Evolutionary conservation across 64 coral and sea anemone genomes (phyloP).

Genomic region (Montipora cactus): DNA sequence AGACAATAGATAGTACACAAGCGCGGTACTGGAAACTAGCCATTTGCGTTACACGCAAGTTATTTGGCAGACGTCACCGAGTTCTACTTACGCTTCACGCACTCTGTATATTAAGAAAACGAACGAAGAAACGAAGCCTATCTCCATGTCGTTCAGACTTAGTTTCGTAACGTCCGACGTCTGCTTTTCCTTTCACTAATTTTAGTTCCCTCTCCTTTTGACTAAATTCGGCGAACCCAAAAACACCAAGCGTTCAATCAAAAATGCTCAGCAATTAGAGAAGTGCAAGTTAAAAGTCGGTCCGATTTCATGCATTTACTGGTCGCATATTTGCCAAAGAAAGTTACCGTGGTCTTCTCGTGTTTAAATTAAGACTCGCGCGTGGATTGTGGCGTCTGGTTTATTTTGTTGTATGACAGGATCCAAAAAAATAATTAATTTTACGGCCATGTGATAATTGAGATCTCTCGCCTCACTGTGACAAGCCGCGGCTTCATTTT

Average conservation of each 20-base stretch:
- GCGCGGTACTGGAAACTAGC: neutral
- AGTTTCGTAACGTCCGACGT: neutral
- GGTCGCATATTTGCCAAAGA: too few species aligned
- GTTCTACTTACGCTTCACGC: too few species aligned
- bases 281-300: neutral
- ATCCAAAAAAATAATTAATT: too few species aligned
- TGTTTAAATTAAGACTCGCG: too few species aligned
- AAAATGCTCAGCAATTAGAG: neutral
- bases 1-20: neutral
- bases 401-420: too few species aligned
- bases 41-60: neutral
- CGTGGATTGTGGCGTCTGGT: too few species aligned
- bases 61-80: neutral
- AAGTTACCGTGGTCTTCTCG: too few species aligned
- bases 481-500: too few species aligned
- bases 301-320: neutral
- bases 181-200: neutral
- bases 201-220: neutral
- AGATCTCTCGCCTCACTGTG: too few species aligned
- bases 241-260: neutral
- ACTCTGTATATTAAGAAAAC: neutral
- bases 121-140: neutral
- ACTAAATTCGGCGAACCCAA: neutral
- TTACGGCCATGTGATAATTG: too few species aligned
- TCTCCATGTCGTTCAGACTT: neutral